Evolutionary conservation across 2,888 invertebrate genomes (phyloP), one percentile per base, ranked within the genome.

Genomic region (Strigamia transsilvanica): DNA sequence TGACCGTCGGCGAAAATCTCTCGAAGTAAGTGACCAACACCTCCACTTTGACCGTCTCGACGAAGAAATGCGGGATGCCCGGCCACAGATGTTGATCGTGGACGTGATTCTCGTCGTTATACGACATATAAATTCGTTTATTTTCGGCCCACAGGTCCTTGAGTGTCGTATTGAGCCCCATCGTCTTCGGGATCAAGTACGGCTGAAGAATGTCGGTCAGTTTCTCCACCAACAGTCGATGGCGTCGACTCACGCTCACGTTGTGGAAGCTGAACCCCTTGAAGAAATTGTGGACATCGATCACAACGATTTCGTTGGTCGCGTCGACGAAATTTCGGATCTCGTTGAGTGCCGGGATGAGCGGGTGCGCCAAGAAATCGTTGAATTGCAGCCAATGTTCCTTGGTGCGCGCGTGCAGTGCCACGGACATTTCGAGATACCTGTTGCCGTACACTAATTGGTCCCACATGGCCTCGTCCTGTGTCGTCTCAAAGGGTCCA

Each of bases 231-330:
- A 93, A 87, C 15, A 90, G 89, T 12, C 88, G 87, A 86, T 92
- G 92, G 2, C 91, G 90, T 15, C 86, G 86, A 38, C 41, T 83
- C 10, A 61, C 23, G 21, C 84, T 84, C 15, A 61, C 61, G 61
- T 61, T 61, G 10, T 61, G 61, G 61, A 61, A 61, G 32, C 83
- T 82, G 80, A 92, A 92, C 2, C 92, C 92, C 18, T 92, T 89
- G 0, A 94, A 94, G 87, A 95, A 94, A 83, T 94, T 92, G 86
- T 95, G 94, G 78, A 96, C 93, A 86, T 96, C 95, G 79, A 96
- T 88, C 83, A 95, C 91, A 10, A 95, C 83, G 18, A 86, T 84
- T 61, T 86, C 86, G n/a, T 84, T 82, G 12, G 84, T 85, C 18
- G 81, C 85, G 34, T 85, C 82, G 10, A 87, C 84, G 82, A 87